These are phyloP conservation scores for human (Homo sapiens) DNA, from an alignment of 2,113 vertebrate genomes.

Conservation along the genomic window GRCh38 chr5:6505001-6505500, in stretches of 20 bases:
- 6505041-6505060: accelerated
- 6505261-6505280: accelerated
- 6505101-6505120: not conserved
- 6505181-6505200: not conserved
- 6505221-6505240: accelerated
- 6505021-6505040: not conserved
- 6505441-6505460: not conserved
- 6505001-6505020: not conserved
- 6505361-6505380: not conserved
- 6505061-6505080: accelerated
- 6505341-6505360: not conserved
- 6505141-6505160: not conserved
- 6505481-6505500: accelerated
- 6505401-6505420: not conserved
- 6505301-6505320: accelerated
- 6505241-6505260: not conserved
- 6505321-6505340: accelerated
- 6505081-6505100: accelerated
- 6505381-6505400: not conserved
- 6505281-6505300: not conserved
- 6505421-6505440: not conserved
- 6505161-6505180: accelerated
- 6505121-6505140: not conserved
- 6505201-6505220: not conserved
- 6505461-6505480: accelerated